These are phyloP conservation scores for Porites lutea DNA, from an alignment of 64 coral and sea anemone genomes.

Conservation along the genomic window DNA sequence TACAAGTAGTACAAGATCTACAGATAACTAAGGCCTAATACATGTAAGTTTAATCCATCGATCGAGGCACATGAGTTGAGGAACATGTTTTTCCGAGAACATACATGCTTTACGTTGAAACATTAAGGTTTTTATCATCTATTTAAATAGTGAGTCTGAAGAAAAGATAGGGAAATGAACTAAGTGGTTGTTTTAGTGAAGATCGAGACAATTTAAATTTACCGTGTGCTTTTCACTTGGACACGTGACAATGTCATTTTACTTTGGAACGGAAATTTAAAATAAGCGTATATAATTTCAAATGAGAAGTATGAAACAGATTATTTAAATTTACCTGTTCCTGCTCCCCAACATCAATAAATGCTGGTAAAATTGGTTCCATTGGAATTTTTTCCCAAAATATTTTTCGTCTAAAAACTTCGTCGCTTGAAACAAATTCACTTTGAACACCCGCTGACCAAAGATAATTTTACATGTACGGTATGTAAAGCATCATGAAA, in stretches of 20 bases:
- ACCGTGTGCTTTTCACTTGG: not conserved
- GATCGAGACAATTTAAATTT: not conserved
- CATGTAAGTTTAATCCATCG: too few relatives aligned
- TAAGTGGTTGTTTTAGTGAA: not conserved
- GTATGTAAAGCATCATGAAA: not conserved
- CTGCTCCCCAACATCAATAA: slow-evolving; percentile 90
- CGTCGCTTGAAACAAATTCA: not conserved
- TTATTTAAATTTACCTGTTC: slow-evolving; percentile 71
- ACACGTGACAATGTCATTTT: slow-evolving; percentile 1
- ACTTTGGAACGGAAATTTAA: not conserved
- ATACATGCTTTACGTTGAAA: too few relatives aligned
- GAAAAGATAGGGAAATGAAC: not conserved
- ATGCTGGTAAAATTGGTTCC: slow-evolving; percentile 93
- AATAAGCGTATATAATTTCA: not conserved
- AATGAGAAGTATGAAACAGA: not conserved
- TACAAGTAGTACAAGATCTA: too few relatives aligned
- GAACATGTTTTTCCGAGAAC: too few relatives aligned
- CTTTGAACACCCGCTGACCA: slow-evolving; percentile 4
- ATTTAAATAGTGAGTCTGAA: not conserved
- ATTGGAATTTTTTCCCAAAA: slow-evolving; percentile 8
- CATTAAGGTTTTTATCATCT: not conserved
- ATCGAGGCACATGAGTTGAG: too few relatives aligned
- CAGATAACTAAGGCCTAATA: too few relatives aligned
- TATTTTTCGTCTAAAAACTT: too few relatives aligned
- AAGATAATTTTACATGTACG: too few relatives aligned